A percentile compares a stretch with the other conserved stretches of the same genome.
phyloP scores from a whole-genome alignment of 2,888 invertebrate species.

The Julus scanicus region DNA sequence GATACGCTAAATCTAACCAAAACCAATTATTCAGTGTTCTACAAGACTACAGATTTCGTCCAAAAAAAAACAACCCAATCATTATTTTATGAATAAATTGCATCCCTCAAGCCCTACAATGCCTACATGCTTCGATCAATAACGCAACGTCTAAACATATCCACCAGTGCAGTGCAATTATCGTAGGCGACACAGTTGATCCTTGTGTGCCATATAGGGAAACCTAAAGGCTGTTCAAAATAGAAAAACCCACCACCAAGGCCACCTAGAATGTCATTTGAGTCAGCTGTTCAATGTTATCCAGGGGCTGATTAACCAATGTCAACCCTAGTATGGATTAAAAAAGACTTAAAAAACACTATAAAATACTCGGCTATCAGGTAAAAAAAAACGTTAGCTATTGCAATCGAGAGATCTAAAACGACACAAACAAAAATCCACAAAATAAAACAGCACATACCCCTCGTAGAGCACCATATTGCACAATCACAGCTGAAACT shows the following conservation, averaged over 20 bases:
- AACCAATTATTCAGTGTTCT: too few relatives aligned
- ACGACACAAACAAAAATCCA: too few relatives aligned
- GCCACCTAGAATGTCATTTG: conserved; percentile 29
- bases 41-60: not conserved
- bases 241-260: not conserved
- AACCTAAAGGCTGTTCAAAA: not conserved
- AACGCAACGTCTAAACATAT: not conserved
- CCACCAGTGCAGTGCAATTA: not conserved
- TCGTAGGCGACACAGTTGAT: not conserved
- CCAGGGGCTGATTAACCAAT: not conserved
- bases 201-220: conserved; percentile 6
- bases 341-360: not conserved
- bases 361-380: not conserved
- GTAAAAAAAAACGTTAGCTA: too few relatives aligned
- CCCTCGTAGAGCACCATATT: conserved; percentile 25
- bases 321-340: too few relatives aligned
- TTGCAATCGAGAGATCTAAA: too few relatives aligned
- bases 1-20: too few relatives aligned
- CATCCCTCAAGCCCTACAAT: not conserved
- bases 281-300: conserved; percentile 45
- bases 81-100: too few relatives aligned
- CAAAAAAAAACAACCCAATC: not conserved
- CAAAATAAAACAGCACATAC: conserved; percentile 10
- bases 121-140: not conserved
- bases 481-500: not conserved